Percentiles rank a stretch among this genome's conserved stretches.
phyloP scores from a whole-genome alignment of 2,113 vertebrate species.

The Procapra przewalskii region DNA sequence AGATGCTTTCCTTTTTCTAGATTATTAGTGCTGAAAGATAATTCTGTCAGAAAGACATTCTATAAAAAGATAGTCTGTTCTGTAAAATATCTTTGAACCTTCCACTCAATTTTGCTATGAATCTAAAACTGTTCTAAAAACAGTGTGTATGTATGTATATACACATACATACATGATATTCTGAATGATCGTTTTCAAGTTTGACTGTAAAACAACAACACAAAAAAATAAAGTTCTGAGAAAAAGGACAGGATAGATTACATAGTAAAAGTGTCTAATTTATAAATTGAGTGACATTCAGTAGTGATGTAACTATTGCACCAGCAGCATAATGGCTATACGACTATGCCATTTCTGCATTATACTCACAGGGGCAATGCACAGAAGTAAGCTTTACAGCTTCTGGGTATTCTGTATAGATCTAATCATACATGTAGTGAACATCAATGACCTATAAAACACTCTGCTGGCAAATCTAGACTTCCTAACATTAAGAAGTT shows the following conservation, averaged over 20 bases:
- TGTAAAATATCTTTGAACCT: neutral
- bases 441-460: neutral
- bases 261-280: neutral
- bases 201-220: neutral
- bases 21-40: neutral
- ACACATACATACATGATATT: neutral
- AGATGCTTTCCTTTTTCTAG: neutral
- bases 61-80: neutral
- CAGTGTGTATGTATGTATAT: neutral
- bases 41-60: neutral
- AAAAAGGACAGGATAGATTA: neutral
- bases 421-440: neutral
- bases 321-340: neutral
- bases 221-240: neutral
- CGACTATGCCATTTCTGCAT: neutral
- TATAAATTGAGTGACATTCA: neutral
- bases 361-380: neutral
- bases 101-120: neutral
- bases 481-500: neutral
- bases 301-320: neutral
- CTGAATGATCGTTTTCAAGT: neutral
- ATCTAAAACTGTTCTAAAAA: neutral
- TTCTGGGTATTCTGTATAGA: neutral
- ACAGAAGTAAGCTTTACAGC: neutral
- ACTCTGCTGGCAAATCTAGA: neutral